phyloP scores from a whole-genome alignment of 2,113 vertebrate species.

The Cromileptes altivelis region DNA sequence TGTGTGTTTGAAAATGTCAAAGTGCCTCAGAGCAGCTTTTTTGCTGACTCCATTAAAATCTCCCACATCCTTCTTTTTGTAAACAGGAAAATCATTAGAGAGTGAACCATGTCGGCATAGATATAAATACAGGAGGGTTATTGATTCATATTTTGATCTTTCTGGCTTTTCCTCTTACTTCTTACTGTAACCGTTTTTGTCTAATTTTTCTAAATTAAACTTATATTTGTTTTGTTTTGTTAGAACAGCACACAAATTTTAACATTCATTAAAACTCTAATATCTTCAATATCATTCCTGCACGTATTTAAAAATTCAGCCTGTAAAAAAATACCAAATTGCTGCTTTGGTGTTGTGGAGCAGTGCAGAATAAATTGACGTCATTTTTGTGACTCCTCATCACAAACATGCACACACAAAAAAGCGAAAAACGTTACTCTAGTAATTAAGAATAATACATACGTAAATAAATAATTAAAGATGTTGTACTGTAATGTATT shows the following conservation, averaged over 20 bases:
- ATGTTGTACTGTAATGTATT: not conserved
- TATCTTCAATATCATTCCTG: not conserved
- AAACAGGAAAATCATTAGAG: slow-evolving; percentile 57
- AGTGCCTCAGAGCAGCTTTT: slow-evolving; percentile 66
- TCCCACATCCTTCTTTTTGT: slow-evolving; percentile 52
- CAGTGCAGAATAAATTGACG: no score
- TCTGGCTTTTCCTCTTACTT: not conserved
- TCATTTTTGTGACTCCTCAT: no score
- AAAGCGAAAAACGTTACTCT: no score
- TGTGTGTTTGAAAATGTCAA: slow-evolving; percentile 69
- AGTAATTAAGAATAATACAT: no score
- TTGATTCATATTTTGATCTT: slow-evolving; percentile 2
- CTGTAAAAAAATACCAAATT: no score
- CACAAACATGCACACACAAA: no score
- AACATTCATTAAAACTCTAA: not conserved
- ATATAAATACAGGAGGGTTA: not conserved
- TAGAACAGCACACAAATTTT: not conserved
- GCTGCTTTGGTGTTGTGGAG: no score
- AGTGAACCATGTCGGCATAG: slow-evolving; percentile 9
- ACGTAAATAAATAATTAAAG: no score
- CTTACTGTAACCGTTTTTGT: not conserved
- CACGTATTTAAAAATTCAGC: not conserved
- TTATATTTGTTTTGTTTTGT: not conserved
- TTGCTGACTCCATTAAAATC: slow-evolving; percentile 72
- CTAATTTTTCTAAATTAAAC: not conserved